A percentile compares a stretch with the other conserved stretches of the same genome.
phyloP scores from a whole-genome alignment of 37 sponge, comb jelly and placozoan species.

The Lycopodina hypogea region DNA sequence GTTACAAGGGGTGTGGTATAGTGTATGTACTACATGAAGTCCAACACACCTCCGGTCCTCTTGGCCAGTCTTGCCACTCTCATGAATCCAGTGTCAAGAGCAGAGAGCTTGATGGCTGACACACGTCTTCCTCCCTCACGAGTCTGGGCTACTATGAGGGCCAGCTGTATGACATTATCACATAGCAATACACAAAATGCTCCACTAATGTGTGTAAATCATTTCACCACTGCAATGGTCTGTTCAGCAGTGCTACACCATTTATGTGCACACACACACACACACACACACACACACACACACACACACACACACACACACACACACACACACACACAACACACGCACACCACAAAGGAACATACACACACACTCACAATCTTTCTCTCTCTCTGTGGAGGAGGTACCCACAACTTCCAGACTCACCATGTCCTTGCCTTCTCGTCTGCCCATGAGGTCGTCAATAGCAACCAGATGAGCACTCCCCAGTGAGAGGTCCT shows the following conservation, averaged over 20 bases:
- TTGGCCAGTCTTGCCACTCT: constrained; percentile 50
- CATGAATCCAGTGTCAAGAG: constrained; percentile 62
- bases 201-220: not conserved
- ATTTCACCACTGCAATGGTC: not conserved
- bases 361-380: not conserved
- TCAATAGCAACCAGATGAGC: constrained; percentile 75
- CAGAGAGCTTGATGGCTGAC: constrained; percentile 73
- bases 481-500: constrained; percentile 70
- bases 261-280: too few species aligned
- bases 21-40: too few species aligned
- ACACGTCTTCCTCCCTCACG: constrained; percentile 43
- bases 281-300: too few species aligned
- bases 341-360: not conserved
- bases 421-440: constrained; percentile 60
- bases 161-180: constrained; percentile 43
- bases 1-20: too few species aligned
- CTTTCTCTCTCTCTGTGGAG: not conserved
- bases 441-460: constrained; percentile 57
- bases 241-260: not conserved
- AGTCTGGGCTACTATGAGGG: constrained; percentile 71
- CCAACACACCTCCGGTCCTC: constrained; percentile 42
- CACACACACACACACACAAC: too few species aligned
- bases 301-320: too few species aligned
- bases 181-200: too few species aligned
- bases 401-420: not conserved